Conservation (phyloP, 2,888 invertebrate species). For the Luperina testacea region DNA sequence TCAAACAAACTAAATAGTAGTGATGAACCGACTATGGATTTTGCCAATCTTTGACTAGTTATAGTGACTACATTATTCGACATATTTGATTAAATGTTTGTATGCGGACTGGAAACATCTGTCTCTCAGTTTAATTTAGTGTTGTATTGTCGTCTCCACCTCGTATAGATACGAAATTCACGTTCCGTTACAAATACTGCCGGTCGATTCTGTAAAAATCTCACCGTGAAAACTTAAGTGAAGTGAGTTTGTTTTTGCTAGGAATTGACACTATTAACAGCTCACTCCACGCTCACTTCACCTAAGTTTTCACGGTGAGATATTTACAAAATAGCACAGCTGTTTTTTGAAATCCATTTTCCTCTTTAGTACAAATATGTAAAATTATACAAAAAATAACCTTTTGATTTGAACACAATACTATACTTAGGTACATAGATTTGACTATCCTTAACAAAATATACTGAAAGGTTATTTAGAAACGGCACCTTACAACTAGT, state of each 20-base stretch:
- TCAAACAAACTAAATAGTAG: not conserved
- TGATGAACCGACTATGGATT: not conserved
- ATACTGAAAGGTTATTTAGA: conserved; percentile 10
- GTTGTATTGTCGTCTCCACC: not conserved
- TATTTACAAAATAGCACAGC: no score
- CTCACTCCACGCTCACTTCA: no score
- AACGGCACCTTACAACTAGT: not conserved
- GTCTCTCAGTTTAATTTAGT: no score
- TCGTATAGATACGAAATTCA: not conserved
- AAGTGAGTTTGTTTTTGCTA: no score
- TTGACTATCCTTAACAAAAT: conserved; percentile 42
- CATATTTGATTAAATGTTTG: not conserved
- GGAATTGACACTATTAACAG: no score
- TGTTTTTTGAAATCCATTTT: not conserved
- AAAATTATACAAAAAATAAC: not conserved
- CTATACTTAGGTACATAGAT: conserved; percentile 30
- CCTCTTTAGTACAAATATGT: not conserved
- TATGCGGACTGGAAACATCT: not conserved
- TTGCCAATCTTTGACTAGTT: no score
- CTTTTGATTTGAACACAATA: conserved; percentile 54
- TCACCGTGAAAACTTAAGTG: no score
- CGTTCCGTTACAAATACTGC: not conserved
- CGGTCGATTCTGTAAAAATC: no score
- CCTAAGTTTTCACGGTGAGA: no score
- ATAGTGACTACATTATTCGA: not conserved